Percentiles rank a stretch among this genome's conserved stretches.
These are phyloP conservation scores for Lipophrys pholis DNA, from an alignment of 2,113 vertebrate species.

Conservation along the genomic window DNA sequence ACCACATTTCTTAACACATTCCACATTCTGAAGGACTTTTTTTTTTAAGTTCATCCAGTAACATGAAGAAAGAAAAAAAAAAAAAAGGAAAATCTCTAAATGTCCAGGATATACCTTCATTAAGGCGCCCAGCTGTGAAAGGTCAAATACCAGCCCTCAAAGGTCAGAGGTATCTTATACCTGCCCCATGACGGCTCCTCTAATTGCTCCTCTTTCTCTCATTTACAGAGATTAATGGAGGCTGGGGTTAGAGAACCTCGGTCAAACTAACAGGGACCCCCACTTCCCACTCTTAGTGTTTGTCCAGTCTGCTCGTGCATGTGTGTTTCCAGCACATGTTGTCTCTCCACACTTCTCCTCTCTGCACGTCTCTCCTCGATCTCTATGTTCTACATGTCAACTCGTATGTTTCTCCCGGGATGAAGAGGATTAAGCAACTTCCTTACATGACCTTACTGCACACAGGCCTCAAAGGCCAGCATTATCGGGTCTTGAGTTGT, in stretches of 20 bases:
- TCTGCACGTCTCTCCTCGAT: not conserved
- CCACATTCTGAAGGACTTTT: too few species aligned
- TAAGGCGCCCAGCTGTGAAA: conserved; percentile 39
- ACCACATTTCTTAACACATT: conserved; percentile 7
- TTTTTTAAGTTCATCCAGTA: not conserved
- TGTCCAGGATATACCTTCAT: conserved; percentile 44
- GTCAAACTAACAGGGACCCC: conserved; percentile 42
- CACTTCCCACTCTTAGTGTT: conserved; percentile 30
- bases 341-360: conserved; percentile 41
- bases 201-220: conserved; percentile 73
- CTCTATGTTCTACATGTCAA: conserved; percentile 32
- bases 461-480: not conserved
- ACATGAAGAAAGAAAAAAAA: conserved; percentile 1
- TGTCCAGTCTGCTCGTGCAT: conserved; percentile 48
- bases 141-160: conserved; percentile 70
- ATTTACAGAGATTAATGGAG: conserved; percentile 62
- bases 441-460: conserved; percentile 30
- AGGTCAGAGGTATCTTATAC: conserved; percentile 66
- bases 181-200: conserved; percentile 58
- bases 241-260: conserved; percentile 34
- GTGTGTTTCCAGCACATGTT: conserved; percentile 27
- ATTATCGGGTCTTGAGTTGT: not conserved
- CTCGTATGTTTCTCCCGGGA: conserved; percentile 21
- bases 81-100: conserved; percentile 24
- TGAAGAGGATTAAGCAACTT: conserved; percentile 43